Conservation (phyloP, 2,888 invertebrate species). For the Apamea epomidion region DNA sequence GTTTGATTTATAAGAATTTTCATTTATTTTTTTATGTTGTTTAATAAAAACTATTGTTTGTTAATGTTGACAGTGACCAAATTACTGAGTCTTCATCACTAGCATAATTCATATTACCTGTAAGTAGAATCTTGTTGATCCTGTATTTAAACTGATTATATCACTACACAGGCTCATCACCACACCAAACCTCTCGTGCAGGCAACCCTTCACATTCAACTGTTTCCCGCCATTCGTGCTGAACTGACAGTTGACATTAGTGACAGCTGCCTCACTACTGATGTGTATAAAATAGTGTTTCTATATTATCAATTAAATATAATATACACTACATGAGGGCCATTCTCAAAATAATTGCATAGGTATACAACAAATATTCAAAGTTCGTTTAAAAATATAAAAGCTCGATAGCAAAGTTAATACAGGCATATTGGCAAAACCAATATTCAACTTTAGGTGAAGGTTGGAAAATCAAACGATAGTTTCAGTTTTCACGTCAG, state of each 20-base stretch:
- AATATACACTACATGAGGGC: not conserved
- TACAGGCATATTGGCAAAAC: slow-evolving; percentile 19
- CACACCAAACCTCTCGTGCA: not conserved
- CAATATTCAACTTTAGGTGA: slow-evolving; percentile 7
- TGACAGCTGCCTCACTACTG: not conserved
- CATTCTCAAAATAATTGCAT: not conserved
- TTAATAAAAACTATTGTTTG: not conserved
- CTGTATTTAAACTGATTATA: not conserved
- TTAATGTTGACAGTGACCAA: not conserved
- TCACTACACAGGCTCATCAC: not conserved
- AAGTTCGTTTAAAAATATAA: slow-evolving; percentile 1
- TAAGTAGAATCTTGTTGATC: not conserved
- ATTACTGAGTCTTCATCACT: not conserved
- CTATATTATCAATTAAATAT: not conserved
- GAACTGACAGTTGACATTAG: not conserved
- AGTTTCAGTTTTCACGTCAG: slow-evolving; percentile 27
- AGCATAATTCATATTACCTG: not conserved
- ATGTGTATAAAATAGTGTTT: not conserved
- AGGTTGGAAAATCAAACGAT: slow-evolving; percentile 31
- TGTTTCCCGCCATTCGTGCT: not conserved
- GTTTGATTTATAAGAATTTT: not conserved
- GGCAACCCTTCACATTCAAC: not conserved
- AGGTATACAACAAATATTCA: not conserved
- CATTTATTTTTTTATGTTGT: not conserved
- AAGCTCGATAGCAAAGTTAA: not conserved